These are phyloP conservation scores for Moxostoma hubbsi DNA, from an alignment of 2,797 vertebrate species.

Conservation along the genomic window DNA sequence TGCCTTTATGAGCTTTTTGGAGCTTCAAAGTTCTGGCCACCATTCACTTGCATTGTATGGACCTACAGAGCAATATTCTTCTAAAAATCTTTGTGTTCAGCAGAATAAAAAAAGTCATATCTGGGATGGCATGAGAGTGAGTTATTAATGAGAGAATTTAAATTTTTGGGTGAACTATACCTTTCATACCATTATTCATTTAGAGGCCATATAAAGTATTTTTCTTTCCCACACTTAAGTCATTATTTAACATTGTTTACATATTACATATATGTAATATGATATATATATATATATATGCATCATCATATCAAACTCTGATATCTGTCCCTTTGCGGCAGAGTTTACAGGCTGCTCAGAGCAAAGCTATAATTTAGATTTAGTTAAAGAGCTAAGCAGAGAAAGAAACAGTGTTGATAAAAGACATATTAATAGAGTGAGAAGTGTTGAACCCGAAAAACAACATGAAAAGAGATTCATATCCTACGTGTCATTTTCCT, in stretches of 20 bases:
- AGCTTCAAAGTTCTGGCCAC: too few species aligned
- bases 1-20: too few species aligned
- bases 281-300: too few species aligned
- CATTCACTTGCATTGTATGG: too few species aligned
- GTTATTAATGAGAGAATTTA: too few species aligned
- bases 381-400: slow-evolving; percentile 29
- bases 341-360: background rate
- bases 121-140: too few species aligned
- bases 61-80: too few species aligned
- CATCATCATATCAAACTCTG: slow-evolving; percentile 20
- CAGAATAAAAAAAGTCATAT: too few species aligned
- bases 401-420: background rate
- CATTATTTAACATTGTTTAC: too few species aligned
- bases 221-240: background rate
- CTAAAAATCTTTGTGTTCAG: too few species aligned
- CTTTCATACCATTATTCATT: background rate
- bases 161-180: too few species aligned
- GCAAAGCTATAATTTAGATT: background rate
- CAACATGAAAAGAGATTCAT: slow-evolving; percentile 31
- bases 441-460: slow-evolving; percentile 10
- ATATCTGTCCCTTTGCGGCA: background rate
- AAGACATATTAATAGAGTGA: background rate
- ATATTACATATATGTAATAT: background rate
- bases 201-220: background rate
- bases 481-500: slow-evolving; percentile 4